Evolutionary conservation across 1,140 invertebrate species (phyloP).

Genomic region (Yoshiicerus persimilis): DNA sequence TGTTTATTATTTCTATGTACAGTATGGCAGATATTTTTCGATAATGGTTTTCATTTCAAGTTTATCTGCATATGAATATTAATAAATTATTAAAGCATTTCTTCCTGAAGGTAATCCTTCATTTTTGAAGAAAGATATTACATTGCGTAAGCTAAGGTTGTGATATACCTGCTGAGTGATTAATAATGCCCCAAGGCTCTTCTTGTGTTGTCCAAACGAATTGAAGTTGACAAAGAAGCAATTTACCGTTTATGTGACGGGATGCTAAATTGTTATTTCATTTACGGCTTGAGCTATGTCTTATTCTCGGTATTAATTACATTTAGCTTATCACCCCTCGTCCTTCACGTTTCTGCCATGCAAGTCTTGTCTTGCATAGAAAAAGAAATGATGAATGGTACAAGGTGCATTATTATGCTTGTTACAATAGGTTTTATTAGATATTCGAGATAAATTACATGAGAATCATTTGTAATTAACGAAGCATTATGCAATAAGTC

Average conservation of each 20-base stretch:
- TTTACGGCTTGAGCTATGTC: neutral
- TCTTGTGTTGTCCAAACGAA: neutral
- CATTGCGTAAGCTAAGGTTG: neutral
- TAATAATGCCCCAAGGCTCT: neutral
- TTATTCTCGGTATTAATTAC: neutral
- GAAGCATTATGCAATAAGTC: no score
- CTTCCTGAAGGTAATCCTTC: neutral
- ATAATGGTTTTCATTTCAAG: no score
- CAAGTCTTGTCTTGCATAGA: neutral
- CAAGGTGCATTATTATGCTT: neutral
- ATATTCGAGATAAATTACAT: no score
- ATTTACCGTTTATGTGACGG: neutral
- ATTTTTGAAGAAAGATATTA: neutral
- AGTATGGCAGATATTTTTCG: no score
- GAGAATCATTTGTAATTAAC: no score
- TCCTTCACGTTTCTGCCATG: no score
- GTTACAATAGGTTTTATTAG: neutral
- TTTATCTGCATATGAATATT: neutral
- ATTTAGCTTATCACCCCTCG: neutral
- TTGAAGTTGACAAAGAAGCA: neutral
- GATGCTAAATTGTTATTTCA: neutral
- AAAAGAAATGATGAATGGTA: neutral
- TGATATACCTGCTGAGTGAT: neutral
- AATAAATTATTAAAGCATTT: neutral
- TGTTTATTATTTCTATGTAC: no score